Evolutionary conservation across 1,140 invertebrate species (phyloP), one percentile per base, ranked within the genome.

Genomic region (Apocrypta bakeri): DNA sequence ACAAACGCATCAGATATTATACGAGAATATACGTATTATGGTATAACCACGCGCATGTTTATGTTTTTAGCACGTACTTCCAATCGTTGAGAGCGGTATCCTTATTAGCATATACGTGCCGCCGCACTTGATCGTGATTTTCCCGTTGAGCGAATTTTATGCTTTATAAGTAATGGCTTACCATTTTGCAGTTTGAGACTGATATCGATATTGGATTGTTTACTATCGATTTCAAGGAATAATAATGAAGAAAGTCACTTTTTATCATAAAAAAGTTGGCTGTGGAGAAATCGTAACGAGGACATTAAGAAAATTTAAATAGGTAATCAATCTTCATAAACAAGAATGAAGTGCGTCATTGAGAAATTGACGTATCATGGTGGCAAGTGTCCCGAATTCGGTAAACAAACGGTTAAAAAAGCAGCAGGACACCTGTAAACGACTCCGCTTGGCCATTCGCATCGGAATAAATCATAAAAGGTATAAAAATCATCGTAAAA

Each of bases 11-110:
- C 71, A 14, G 71, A n/a, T 73, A 73, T 25, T 27, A 27, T 21
- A 71, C 12, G 27, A 25, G 68, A 21, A 1, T 0, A 21, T 71
- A 21, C n/a, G n/a, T n/a, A n/a, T n/a, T n/a, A n/a, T n/a, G n/a
- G n/a, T n/a, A n/a, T n/a, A n/a, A n/a, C n/a, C 2, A 56, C 33
- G 6, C 29, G 64, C 17, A n/a, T 61, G 64, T 72, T 78, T 72
- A 72, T 71, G 66, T 78, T 82, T 77, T 77, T 72, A 72, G 29
- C 81, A 64, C 56, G 81, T 72, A 78, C 66, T 82, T 77, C 56
- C 29, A 25, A 82, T 77, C 81, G 33, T n/a, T 17, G 17, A 17
- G 21, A 56, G 48, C 33, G 37, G 66, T 76, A 61, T 63, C 14
- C 48, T 69, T 69, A 82, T 82, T 82, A 82, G 72, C 25, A 66